phyloP scores from a whole-genome alignment of 2,888 invertebrate species.

The Vannuccia rotundouncinata region DNA sequence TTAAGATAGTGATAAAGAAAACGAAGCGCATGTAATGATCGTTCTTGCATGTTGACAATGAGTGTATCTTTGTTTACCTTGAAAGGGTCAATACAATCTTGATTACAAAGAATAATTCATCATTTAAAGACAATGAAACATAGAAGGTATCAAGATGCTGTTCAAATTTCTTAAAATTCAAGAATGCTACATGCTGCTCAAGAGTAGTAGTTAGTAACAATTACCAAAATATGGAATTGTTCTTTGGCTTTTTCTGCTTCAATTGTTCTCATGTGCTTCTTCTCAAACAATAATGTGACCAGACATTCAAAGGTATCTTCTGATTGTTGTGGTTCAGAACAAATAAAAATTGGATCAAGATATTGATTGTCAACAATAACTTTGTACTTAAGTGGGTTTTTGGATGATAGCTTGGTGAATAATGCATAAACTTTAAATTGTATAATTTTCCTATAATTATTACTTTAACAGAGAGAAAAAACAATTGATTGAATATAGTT shows the following conservation, averaged over 20 bases:
- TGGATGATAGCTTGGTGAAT: not conserved
- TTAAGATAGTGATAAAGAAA: slow-evolving; percentile 7
- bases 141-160: slow-evolving; percentile 7
- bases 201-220: slow-evolving; percentile 10
- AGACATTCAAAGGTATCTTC: slow-evolving; percentile 12
- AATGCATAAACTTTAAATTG: too few species aligned
- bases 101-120: slow-evolving; percentile 17
- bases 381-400: not conserved
- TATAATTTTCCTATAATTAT: too few species aligned
- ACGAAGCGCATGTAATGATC: slow-evolving; percentile 11
- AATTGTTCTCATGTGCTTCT: not conserved
- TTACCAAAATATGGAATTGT: slow-evolving; percentile 21
- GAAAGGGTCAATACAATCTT: not conserved
- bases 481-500: too few species aligned
- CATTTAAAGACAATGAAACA: slow-evolving; percentile 16
- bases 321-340: slow-evolving; percentile 19
- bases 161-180: slow-evolving; percentile 15
- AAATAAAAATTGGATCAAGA: not conserved
- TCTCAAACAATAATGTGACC: slow-evolving; percentile 1
- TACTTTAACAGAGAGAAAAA: too few species aligned
- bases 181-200: not conserved
- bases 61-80: slow-evolving; percentile 24
- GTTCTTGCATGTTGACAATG: slow-evolving; percentile 21
- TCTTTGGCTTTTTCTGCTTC: slow-evolving; percentile 9
- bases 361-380: not conserved